phyloP scores from a whole-genome alignment of 2,888 invertebrate species.

The Reticulitermes lucifugus region DNA sequence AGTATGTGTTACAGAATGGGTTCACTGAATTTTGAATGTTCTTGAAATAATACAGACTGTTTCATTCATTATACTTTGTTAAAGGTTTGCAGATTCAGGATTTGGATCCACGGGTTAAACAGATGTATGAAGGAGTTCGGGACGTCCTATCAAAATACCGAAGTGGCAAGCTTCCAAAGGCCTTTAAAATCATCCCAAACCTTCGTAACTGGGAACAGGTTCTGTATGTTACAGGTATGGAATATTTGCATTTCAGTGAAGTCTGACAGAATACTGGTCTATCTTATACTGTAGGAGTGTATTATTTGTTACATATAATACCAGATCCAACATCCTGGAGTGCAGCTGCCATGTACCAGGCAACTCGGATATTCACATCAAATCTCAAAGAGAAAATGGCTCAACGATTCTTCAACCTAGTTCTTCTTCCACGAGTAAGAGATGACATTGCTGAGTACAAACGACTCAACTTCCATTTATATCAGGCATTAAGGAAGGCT shows the following conservation, averaged over 20 bases:
- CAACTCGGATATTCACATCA: conserved; percentile 95
- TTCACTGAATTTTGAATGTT: no score
- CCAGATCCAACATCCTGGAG: conserved; percentile 94
- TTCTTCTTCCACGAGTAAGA: conserved; percentile 90
- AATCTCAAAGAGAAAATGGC: conserved; percentile 97
- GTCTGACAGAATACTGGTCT: not conserved
- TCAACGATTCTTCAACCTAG: conserved; percentile 92
- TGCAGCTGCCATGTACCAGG: conserved; percentile 97
- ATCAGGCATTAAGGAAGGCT: conserved; percentile 92
- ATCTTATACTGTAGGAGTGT: not conserved
- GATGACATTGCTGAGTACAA: conserved; percentile 97
- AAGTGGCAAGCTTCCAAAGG: conserved; percentile 97
- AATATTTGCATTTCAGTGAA: conserved; percentile 6
- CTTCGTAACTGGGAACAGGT: conserved; percentile 96
- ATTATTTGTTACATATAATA: conserved; percentile 51
- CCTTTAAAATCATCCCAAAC: conserved; percentile 96
- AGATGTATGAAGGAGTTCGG: conserved; percentile 92
- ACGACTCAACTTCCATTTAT: conserved; percentile 94
- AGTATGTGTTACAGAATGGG: no score
- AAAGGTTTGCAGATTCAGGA: conserved; percentile 79
- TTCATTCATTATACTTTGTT: conserved; percentile 54
- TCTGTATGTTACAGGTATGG: conserved; percentile 76
- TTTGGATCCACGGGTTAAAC: conserved; percentile 78
- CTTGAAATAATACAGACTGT: no score
- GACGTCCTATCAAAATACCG: conserved; percentile 89